Base-by-base conservation (phyloP, 2,888 invertebrate species). In the Erpobdella octoculata region DNA sequence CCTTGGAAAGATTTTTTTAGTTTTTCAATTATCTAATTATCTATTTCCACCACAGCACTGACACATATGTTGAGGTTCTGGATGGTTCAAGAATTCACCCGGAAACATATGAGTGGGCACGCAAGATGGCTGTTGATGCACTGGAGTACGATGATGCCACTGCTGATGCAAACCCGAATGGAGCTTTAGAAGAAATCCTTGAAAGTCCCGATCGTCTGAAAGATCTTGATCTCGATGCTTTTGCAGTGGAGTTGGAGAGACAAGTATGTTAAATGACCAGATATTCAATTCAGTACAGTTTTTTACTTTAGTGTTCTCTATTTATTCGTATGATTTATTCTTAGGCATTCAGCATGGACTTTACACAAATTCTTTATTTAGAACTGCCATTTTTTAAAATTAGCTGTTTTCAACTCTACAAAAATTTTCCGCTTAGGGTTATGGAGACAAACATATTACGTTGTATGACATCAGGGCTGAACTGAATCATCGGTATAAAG, bases 81-180 rank as follows among this genome's bases (percentile, higher is more conserved):
- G 98, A 98, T 81, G 95, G 96, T 0, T 95, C 97, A 0, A 87
- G 98, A 78, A 96, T 98, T 0, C 98, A 98, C 85, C 97, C 97
- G 0, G 98, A 99, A 85, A 94, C 96, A 0, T 99, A 99, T 83
- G 98, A 99, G 75, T 97, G 97, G 97, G 98, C 98, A 0, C 86
- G 97, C 53, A 99, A 99, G 85, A 99, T 98, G 97, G 98, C 98
- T 0, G 95, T 97, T 0, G 98, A 98, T 84, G 98, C 98, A 0
- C 85, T 98, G 64, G 98, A 99, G 79, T 95, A 96, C 78, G 96
- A 97, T 80, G 96, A 96, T 79, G 82, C 83, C 5, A 83, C 81
- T 1, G 94, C 94, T 81, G 94, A 93, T 77, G 84, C 82, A 0
- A 94, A 95, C 84, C 95, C 96, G 0, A 95, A 96, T 0, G 93